Evolutionary conservation across 2,797 vertebrate genomes (phyloP).

Genomic region (Channa striata): DNA sequence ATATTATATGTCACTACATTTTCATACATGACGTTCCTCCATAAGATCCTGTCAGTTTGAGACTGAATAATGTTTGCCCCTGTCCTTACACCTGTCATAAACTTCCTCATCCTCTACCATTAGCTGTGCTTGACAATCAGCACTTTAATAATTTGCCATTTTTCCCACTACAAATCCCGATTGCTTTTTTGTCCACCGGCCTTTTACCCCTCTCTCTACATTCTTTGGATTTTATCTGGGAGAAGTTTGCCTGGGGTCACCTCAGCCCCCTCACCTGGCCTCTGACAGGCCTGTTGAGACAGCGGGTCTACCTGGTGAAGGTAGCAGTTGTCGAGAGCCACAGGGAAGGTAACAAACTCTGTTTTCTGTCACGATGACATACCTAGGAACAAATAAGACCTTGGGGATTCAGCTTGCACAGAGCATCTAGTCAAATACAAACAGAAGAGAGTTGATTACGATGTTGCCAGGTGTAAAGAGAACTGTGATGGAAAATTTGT

Average conservation of each 20-base stretch:
- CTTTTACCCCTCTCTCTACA: slow-evolving; percentile 29
- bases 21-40: background rate
- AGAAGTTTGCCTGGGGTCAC: slow-evolving; percentile 78
- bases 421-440: slow-evolving; percentile 42
- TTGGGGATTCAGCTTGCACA: slow-evolving; percentile 40
- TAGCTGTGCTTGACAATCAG: slow-evolving; percentile 1
- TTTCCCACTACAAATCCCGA: slow-evolving; percentile 9
- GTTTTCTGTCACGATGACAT: slow-evolving; percentile 63
- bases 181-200: slow-evolving; percentile 12
- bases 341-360: slow-evolving; percentile 54
- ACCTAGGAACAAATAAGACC: slow-evolving; percentile 48
- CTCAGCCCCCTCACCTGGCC: slow-evolving; percentile 78
- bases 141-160: slow-evolving; percentile 19
- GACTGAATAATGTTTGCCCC: background rate
- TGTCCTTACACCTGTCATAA: background rate
- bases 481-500: slow-evolving; percentile 29
- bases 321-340: slow-evolving; percentile 55
- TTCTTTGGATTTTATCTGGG: slow-evolving; percentile 44
- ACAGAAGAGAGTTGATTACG: slow-evolving; percentile 26
- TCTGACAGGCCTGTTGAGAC: slow-evolving; percentile 62
- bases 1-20: no score
- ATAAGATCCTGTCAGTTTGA: slow-evolving; percentile 14
- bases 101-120: slow-evolving; percentile 3
- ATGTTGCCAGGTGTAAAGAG: slow-evolving; percentile 34
- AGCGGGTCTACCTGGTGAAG: slow-evolving; percentile 46